phyloP scores from a whole-genome alignment of 2,888 invertebrate genomes.

The Ecdyonurus torrentis region DNA sequence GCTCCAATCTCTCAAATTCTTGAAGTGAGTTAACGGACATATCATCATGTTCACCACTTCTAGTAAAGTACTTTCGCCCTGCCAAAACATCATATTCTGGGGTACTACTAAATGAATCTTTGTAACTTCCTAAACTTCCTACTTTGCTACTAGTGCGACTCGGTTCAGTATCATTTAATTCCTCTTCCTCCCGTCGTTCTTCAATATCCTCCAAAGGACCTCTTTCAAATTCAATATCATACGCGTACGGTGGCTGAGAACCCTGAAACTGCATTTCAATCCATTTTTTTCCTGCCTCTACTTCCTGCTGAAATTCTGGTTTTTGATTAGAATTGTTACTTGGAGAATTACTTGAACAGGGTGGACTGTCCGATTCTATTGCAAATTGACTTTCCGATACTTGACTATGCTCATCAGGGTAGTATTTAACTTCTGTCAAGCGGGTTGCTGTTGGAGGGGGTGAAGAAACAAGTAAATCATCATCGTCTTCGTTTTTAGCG shows the following conservation, averaged over 20 bases:
- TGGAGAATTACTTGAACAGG: conserved; percentile 16
- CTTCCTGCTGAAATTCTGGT: conserved; percentile 31
- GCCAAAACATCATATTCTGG: conserved; percentile 80
- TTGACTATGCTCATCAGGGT: conserved; percentile 22
- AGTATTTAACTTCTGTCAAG: conserved; percentile 31
- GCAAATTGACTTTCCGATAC: conserved; percentile 44
- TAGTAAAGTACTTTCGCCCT: conserved; percentile 64
- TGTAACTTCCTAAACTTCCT: conserved; percentile 50
- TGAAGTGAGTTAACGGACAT: conserved; percentile 82
- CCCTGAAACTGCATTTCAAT: conserved; percentile 78
- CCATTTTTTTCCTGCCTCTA: conserved; percentile 65
- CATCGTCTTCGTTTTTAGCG: conserved; percentile 46
- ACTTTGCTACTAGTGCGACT: conserved; percentile 44
- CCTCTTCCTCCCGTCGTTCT: conserved; percentile 47
- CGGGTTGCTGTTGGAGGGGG: conserved; percentile 38
- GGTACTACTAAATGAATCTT: conserved; percentile 79
- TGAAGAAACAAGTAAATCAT: conserved; percentile 48
- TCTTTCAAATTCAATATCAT: conserved; percentile 64
- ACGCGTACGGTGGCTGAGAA: conserved; percentile 34
- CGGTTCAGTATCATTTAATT: conserved; percentile 67
- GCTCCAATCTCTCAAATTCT: conserved; percentile 86
- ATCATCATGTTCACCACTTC: conserved; percentile 77
- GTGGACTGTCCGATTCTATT: conserved; percentile 45
- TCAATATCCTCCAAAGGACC: conserved; percentile 81
- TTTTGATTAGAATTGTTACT: too few species aligned